Base-by-base conservation (phyloP, 2,113 vertebrate species). In the Uria lomvia region DNA sequence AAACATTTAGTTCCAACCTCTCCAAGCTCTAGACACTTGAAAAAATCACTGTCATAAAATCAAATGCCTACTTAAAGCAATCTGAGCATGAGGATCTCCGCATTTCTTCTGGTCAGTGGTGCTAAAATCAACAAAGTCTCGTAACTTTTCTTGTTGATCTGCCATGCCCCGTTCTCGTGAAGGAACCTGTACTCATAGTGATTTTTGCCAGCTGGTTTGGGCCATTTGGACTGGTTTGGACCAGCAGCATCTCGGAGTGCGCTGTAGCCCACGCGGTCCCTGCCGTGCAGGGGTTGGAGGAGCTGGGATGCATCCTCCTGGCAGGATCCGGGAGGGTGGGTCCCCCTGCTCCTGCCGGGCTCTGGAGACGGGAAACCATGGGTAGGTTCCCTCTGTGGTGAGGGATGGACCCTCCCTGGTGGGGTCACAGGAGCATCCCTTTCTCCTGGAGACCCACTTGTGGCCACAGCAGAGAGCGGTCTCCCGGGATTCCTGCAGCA, bases 301-400 rank as follows among this genome's bases (percentile, higher is more conserved):
- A 77, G 9, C 0, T 0, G 45, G 11, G 20, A 5, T 0, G 4
- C 26, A 17, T 40, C 67, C 26, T 14, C 34, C 1, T 1, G 42
- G 32, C 3, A 6, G 24, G 62, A 50, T 11, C 21, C 5, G 4
- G 29, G 58, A 15, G 53, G 11, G 47, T 21, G 47, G 47, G 22
- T 81, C 4, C 4, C 12, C 8, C 29, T 3, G 1, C 36, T 65
- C 30, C 34, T 4, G 12, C 12, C 4, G 0, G 15, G 13, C 71
- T 43, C 74, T 40, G 18, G n/a, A 42, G 21, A 21, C 4, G 15
- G 52, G 32, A 53, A 16, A 58, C 15, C 34, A 3, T 8, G 24
- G 18, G 14, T 34, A 40, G 10, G 17, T n/a, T 86, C 43, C 16
- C 22, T 20, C 20, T 71, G 22, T 20, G 13, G 2, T 20, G 8